Percentiles rank a stretch among this genome's conserved stretches.
Conservation (phyloP, 2,797 vertebrate genomes). For the Jordanella pulchra region DNA sequence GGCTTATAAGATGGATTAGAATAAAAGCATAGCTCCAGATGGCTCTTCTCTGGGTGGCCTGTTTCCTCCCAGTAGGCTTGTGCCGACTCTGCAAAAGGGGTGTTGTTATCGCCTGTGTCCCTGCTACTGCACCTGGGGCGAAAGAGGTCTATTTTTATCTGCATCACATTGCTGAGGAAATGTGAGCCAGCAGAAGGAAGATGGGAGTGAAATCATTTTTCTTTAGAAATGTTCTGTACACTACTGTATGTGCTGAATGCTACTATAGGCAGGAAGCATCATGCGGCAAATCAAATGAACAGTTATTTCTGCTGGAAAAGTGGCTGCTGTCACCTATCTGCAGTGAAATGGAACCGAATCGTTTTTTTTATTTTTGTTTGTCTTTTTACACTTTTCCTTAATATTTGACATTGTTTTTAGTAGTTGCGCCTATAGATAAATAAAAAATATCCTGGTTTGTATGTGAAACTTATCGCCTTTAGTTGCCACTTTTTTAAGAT, state of each 20-base stretch:
- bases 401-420: background rate
- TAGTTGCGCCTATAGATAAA: background rate
- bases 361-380: background rate
- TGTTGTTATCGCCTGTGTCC: conserved; percentile 75
- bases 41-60: conserved; percentile 62
- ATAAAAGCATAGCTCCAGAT: conserved; percentile 61
- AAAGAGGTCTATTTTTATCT: conserved; percentile 69
- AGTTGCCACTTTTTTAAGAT: background rate
- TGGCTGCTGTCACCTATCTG: conserved; percentile 12
- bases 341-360: background rate
- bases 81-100: conserved; percentile 53
- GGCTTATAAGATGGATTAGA: conserved; percentile 29
- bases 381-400: background rate
- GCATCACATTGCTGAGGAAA: conserved; percentile 59
- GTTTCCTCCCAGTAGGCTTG: conserved; percentile 58
- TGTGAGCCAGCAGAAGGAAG: conserved; percentile 39
- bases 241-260: conserved; percentile 13
- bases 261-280: conserved; percentile 18
- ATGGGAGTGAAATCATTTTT: conserved; percentile 35
- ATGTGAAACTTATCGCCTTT: background rate
- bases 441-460: background rate
- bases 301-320: conserved; percentile 10
- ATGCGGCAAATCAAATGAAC: conserved; percentile 16
- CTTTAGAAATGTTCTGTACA: conserved; percentile 25
- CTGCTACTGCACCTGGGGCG: conserved; percentile 63